Conservation (phyloP, 2,797 vertebrate species). For the Schizopygopsis malacanthus region DNA sequence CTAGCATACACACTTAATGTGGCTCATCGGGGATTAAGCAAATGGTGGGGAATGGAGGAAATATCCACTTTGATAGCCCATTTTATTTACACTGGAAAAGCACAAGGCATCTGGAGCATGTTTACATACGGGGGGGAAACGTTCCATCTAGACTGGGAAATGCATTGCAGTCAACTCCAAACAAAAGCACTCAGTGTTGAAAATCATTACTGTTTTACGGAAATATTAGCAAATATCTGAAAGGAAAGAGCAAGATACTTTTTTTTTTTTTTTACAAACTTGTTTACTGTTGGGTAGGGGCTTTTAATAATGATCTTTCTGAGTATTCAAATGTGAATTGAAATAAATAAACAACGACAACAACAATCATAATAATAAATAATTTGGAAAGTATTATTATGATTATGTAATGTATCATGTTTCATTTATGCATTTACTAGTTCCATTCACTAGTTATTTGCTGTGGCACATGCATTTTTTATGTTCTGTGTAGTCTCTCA, state of each 20-base stretch:
- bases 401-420: not conserved
- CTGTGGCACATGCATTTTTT: not conserved
- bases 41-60: constrained; percentile 84
- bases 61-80: constrained; percentile 82
- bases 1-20: constrained; percentile 76
- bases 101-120: constrained; percentile 77
- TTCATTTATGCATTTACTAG: not conserved
- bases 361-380: not conserved
- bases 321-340: not conserved
- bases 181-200: constrained; percentile 34
- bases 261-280: not conserved
- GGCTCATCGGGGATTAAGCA: constrained; percentile 84
- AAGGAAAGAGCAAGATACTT: not conserved
- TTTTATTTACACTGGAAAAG: constrained; percentile 80
- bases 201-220: not conserved
- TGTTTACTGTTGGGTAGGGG: not conserved
- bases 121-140: constrained; percentile 65
- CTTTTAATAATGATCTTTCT: not conserved
- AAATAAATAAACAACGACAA: not conserved
- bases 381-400: not conserved
- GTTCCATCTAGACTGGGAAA: constrained; percentile 64
- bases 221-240: constrained; percentile 10
- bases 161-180: constrained; percentile 38
- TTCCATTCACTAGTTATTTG: not conserved
- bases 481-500: not conserved